A percentile compares a stretch with the other conserved stretches of the same genome.
Evolutionary conservation across 1,140 invertebrate species (phyloP).

Genomic region (Oncopodura yosiiana): DNA sequence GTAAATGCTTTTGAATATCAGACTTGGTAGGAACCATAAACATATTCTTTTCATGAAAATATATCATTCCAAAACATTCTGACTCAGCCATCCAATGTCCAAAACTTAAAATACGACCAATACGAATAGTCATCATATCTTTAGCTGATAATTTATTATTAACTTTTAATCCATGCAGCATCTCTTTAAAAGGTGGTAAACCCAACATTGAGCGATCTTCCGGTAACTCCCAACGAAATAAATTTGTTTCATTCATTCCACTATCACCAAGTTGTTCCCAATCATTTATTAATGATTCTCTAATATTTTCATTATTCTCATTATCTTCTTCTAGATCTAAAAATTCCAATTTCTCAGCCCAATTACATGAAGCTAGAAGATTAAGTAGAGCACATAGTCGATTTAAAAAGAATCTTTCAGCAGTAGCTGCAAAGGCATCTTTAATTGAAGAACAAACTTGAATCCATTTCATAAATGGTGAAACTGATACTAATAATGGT

Average conservation of each 20-base stretch:
- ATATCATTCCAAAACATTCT: slow-evolving; percentile 19
- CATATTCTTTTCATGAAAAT: neutral
- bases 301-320: neutral
- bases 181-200: slow-evolving; percentile 15
- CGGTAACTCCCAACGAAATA: slow-evolving; percentile 20
- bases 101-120: slow-evolving; percentile 28
- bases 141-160: neutral
- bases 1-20: neutral
- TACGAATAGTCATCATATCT: slow-evolving; percentile 15
- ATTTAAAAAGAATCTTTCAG: slow-evolving; percentile 25
- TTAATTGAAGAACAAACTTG: slow-evolving; percentile 22
- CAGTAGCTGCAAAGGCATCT: slow-evolving; percentile 27
- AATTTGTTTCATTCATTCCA: neutral
- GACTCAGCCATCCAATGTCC: slow-evolving; percentile 25
- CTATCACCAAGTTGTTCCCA: slow-evolving; percentile 12
- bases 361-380: slow-evolving; percentile 23
- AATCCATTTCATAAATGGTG: slow-evolving; percentile 31
- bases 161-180: slow-evolving; percentile 2
- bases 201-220: slow-evolving; percentile 31
- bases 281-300: slow-evolving; percentile 14
- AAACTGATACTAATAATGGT: slow-evolving; percentile 22
- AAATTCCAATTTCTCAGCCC: slow-evolving; percentile 13
- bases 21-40: neutral
- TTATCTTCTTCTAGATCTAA: neutral
- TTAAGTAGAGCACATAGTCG: slow-evolving; percentile 24